Percentiles rank a stretch among this genome's conserved stretches.
Conservation (phyloP, 2,113 vertebrate species). For the Emydocephalus ijimae region DNA sequence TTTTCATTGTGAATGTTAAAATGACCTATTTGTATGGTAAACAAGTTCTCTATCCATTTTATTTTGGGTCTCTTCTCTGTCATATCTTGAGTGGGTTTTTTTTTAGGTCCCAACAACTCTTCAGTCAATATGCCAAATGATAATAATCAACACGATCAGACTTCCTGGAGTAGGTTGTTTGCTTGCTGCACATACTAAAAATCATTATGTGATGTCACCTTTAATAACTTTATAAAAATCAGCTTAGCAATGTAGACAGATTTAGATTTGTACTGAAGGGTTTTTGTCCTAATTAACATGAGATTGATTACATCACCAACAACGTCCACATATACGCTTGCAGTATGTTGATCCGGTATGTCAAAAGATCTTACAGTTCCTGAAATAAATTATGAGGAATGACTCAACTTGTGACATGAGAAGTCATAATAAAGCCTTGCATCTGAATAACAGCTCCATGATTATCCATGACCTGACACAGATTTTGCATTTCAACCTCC, state of each 20-base stretch:
- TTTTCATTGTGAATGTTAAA: background rate
- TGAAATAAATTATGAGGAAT: slow-evolving; percentile 17
- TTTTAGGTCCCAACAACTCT: background rate
- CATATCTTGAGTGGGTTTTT: background rate
- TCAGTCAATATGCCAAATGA: background rate
- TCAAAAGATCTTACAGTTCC: slow-evolving; percentile 11
- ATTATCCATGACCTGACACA: slow-evolving; percentile 16
- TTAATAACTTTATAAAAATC: background rate
- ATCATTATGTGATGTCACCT: background rate
- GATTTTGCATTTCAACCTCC: background rate
- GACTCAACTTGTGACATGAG: slow-evolving; percentile 3
- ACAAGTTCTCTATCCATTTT: background rate
- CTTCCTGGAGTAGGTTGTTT: too few species aligned
- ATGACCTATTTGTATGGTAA: background rate
- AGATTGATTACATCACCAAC: background rate
- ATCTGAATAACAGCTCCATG: background rate
- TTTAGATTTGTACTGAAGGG: background rate
- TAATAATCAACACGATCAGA: background rate
- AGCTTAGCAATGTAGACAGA: background rate
- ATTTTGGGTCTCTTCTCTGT: background rate
- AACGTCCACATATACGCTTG: background rate
- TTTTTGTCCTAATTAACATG: background rate
- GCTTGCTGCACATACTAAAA: background rate
- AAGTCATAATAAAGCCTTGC: slow-evolving; percentile 11
- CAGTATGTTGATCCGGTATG: background rate